Evolutionary conservation across 1,140 invertebrate genomes (phyloP), one percentile per base, ranked within the genome.

Genomic region (Plectrocnemia conspersa): DNA sequence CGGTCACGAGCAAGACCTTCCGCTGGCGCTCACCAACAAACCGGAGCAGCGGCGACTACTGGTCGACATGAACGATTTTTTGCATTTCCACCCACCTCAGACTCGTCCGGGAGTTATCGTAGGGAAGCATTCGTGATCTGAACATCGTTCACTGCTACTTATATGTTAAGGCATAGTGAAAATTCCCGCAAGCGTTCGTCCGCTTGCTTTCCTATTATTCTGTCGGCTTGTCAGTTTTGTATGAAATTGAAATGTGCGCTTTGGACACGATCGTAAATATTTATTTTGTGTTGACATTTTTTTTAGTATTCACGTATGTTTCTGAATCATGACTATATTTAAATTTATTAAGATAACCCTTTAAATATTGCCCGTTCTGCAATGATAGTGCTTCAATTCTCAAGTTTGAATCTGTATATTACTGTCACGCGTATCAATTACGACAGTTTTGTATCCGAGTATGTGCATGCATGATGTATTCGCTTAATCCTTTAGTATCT

Each of bases 51-150:
- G 78, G 40, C 65, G 78, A 10, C 66, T 80, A 0, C 75, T 81
- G 55, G 75, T 81, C n/a, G 82, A 84, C 48, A 80, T 84, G 65
- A 79, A 79, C 55, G 79, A 78, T 44, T 82, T 80, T 58, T 68
- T 84, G 32, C 82, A 85, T 55, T 82, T 84, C 53, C 76, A 75
- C 54, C 54, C 76, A 83, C 54, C 77, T 61, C 87, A 89, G 62
- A 83, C 85, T 58, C 79, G 88, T 62, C 88, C 88, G 7, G 88
- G 88, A 50, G 89, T 91, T 16, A 91, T 91, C 61, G 88, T 92
- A 46, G 89, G 88, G 40, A 91, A 91, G 68, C 84, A 85, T 60
- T 85, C 84, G 79, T 85, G 82, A 85, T 82, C 69, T 40, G 62
- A 52, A 18, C 25, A 24, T 36, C 45, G 42, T 44, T 46, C 38